Evolutionary conservation across 2,113 vertebrate genomes (phyloP), one percentile per base, ranked within the genome.

Genomic region (Myrmophylax atrothorax): DNA sequence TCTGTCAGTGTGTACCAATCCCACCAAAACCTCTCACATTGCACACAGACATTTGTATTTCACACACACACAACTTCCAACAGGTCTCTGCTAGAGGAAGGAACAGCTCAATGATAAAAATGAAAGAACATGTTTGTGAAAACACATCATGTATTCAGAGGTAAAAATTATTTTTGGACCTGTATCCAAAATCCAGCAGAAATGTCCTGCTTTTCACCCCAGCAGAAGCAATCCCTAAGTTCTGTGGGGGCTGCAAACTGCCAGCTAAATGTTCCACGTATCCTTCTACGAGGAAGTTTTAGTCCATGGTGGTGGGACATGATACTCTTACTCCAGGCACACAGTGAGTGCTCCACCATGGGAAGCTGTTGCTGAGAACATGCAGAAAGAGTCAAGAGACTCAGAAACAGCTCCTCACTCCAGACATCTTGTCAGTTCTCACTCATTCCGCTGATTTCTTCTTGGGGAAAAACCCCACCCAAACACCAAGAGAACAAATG

Each of bases 191-290:
- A 40, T 18, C 42, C 63, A 35, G 37, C 67, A 29, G 11, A 16
- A 40, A 25, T 29, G 66, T 64, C 42, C 53, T 18, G 23, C 14
- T 31, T 29, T 69, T 77, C 7, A 60, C 5, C 15, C 53, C 55
- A 22, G 40, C 0, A 70, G 4, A 24, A 87, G 20, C 0, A 47
- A 40, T 18, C 12, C 1, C 0, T 11, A 10, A 40, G 46, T 6
- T 5, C 19, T 14, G 28, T 3, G 28, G 49, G 2, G 40, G 37
- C 53, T 25, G 52, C 33, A n/a, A 64, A 60, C 8, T 4, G 2
- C 12, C 50, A 66, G 9, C 19, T 47, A 37, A 23, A 11, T 9
- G 24, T 25, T 80, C 33, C 10, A n/a, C 10, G 12, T 8, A 53
- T 9, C 49, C 70, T 60, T 76, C 77, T 5, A 14, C 18, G 23